Conservation (phyloP, 2,888 invertebrate genomes). For the Liopterus haemorrhoidalis region DNA sequence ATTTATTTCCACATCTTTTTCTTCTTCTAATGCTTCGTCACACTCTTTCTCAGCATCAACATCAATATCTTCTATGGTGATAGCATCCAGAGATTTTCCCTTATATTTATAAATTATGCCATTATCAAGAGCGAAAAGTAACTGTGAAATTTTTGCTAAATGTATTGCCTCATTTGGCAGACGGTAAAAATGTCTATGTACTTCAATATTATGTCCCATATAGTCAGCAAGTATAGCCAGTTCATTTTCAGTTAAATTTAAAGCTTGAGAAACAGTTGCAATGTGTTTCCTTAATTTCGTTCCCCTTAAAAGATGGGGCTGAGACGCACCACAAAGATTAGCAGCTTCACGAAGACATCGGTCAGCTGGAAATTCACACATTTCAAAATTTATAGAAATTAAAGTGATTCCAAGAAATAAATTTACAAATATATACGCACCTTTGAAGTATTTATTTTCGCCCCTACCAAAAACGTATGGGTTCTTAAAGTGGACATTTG, state of each 20-base stretch:
- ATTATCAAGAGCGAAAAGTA: not conserved
- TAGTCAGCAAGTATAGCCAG: not conserved
- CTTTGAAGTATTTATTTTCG: conserved; percentile 2
- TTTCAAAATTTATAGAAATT: not conserved
- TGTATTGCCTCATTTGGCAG: conserved; percentile 5
- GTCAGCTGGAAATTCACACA: conserved; percentile 3
- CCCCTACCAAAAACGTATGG: conserved; percentile 4
- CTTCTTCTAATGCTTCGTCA: no score
- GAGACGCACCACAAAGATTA: not conserved
- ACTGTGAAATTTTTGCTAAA: conserved; percentile 1
- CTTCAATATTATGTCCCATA: conserved; percentile 3
- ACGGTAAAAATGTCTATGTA: conserved; percentile 1
- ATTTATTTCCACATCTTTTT: no score
- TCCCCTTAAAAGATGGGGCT: not conserved
- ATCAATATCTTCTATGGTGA: no score
- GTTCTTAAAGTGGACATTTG: conserved; percentile 3
- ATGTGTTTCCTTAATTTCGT: conserved; percentile 4
- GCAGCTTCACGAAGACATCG: conserved; percentile 4
- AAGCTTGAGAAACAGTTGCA: conserved; percentile 1
- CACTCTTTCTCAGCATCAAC: no score
- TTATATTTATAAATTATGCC: not conserved
- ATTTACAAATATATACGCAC: not conserved
- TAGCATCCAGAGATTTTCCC: conserved; percentile 6
- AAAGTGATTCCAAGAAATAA: not conserved
- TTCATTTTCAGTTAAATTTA: conserved; percentile 7